A percentile compares a stretch with the other conserved stretches of the same genome.
These are phyloP conservation scores for Oscheius sp. DNA, from an alignment of 2,888 invertebrate species.

Conservation along the genomic window DNA sequence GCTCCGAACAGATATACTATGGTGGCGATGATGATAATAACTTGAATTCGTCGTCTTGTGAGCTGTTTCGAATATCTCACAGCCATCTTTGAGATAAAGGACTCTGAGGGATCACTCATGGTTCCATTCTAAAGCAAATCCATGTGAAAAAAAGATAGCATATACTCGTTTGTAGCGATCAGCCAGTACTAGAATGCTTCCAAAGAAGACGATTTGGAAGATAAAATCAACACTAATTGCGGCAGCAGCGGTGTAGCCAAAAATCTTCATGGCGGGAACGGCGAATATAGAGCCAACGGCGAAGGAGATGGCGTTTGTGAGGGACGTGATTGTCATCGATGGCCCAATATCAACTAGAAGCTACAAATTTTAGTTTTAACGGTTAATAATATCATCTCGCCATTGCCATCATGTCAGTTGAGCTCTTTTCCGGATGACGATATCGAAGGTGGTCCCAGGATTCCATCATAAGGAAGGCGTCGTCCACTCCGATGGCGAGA, in stretches of 20 bases:
- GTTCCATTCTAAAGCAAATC: background rate
- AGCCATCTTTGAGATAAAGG: background rate
- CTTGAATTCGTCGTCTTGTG: constrained; percentile 12
- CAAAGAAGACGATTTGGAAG: constrained; percentile 39
- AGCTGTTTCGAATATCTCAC: constrained; percentile 23
- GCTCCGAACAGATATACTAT: constrained; percentile 15
- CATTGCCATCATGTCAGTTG: constrained; percentile 13
- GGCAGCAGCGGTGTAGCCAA: constrained; percentile 37
- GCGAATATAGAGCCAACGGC: constrained; percentile 34
- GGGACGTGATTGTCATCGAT: constrained; percentile 39
- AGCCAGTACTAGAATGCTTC: constrained; percentile 33
- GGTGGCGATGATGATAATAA: constrained; percentile 12
- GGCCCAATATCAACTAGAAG: constrained; percentile 39
- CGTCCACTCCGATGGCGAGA: constrained; percentile 46
- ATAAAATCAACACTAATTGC: constrained; percentile 40
- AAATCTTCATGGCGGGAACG: constrained; percentile 41
- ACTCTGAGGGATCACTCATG: background rate
- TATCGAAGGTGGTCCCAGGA: constrained; percentile 34
- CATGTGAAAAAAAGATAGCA: background rate
- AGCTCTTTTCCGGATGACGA: constrained; percentile 4
- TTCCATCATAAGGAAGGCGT: constrained; percentile 42
- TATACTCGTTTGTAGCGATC: constrained; percentile 26
- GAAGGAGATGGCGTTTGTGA: constrained; percentile 44
- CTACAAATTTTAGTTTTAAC: background rate
- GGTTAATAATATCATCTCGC: background rate